Base-by-base conservation (phyloP, 1,140 invertebrate species). In the Panagrolaimus sp. region DNA sequence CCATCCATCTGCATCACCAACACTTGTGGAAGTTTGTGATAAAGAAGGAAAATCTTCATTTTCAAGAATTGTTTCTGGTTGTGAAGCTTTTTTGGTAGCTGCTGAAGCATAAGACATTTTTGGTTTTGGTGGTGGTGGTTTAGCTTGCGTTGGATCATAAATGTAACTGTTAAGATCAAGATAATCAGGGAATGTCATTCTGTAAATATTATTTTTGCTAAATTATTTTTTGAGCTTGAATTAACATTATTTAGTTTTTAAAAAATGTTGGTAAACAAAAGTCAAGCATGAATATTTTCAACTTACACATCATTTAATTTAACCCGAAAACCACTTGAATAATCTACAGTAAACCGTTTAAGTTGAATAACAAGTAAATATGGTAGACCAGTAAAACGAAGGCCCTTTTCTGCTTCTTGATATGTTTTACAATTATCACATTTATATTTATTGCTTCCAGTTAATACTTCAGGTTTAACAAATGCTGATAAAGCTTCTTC, bases 321-420 rank as follows among this genome's bases (percentile, higher is more conserved):
- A 68, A 93, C 91, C 70, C 92, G 86, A 79, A 91, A 90, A 84
- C 91, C 88, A 9, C 89, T 91, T 65, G 87, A 87, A 76, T 92
- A 92, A 83, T 94, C 92, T 84, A 93, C 93, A 84, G 93, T 91
- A 84, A 93, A 94, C 68, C 92, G 87, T 83, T 93, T 93, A 65
- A 95, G 85, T 81, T 93, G 92, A 69, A 95, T 84, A 0, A 91
- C 92, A 14, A 95, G 84, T 57, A 95, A 84, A 83, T 94, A 93
- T 0, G 92, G 92, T 84, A 94, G 92, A 68, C 89, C 89, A 11
- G 88, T 88, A 80, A 94, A 93, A 80, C 92, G 92, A 16, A 93
- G 86, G 44, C 92, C 91, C 83, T 95, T 94, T 79, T 93, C 90
- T 42, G 92, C 92, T 84, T 94, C 89, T 83, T 91, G 92, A 79